Percentiles rank a stretch among this genome's conserved stretches.
Evolutionary conservation across 2,888 invertebrate genomes (phyloP).

Genomic region (Bellardia bayeri): DNA sequence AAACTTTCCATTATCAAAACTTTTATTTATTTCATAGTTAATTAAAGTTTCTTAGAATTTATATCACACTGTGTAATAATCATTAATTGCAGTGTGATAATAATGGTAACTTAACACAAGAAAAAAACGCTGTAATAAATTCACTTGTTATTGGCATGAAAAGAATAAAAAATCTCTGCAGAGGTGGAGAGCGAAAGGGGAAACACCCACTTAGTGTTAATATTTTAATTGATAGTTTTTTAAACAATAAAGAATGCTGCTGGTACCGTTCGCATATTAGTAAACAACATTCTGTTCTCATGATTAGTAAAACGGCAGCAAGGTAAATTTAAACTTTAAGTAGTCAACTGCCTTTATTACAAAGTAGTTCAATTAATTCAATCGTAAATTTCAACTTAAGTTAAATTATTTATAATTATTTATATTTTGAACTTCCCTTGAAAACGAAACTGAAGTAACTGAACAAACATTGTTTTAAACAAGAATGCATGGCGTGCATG

Average conservation of each 20-base stretch:
- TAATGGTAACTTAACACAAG: slow-evolving; percentile 30
- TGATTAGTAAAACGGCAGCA: slow-evolving; percentile 10
- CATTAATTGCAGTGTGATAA: slow-evolving; percentile 44
- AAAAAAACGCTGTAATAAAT: slow-evolving; percentile 13
- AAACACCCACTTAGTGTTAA: slow-evolving; percentile 49
- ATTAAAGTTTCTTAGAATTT: slow-evolving; percentile 22
- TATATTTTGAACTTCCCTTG: slow-evolving; percentile 24
- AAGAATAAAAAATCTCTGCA: slow-evolving; percentile 5
- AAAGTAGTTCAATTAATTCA: slow-evolving; percentile 51
- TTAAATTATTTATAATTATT: slow-evolving; percentile 32
- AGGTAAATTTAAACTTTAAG: slow-evolving; percentile 38
- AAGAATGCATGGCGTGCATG: neutral
- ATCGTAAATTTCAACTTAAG: neutral
- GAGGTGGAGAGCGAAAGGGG: neutral
- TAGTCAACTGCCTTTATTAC: slow-evolving; percentile 18
- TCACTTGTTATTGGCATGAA: slow-evolving; percentile 23
- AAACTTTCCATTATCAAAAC: neutral
- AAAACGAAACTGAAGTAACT: neutral
- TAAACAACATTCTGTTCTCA: slow-evolving; percentile 53
- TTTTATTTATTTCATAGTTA: neutral
- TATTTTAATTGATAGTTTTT: neutral
- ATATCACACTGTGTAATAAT: slow-evolving; percentile 26
- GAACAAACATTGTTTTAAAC: neutral
- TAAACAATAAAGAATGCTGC: neutral
- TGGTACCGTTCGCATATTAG: neutral